Evolutionary conservation across 2,113 vertebrate genomes (phyloP), one percentile per base, ranked within the genome.

Genomic region (Cathartes aura): DNA sequence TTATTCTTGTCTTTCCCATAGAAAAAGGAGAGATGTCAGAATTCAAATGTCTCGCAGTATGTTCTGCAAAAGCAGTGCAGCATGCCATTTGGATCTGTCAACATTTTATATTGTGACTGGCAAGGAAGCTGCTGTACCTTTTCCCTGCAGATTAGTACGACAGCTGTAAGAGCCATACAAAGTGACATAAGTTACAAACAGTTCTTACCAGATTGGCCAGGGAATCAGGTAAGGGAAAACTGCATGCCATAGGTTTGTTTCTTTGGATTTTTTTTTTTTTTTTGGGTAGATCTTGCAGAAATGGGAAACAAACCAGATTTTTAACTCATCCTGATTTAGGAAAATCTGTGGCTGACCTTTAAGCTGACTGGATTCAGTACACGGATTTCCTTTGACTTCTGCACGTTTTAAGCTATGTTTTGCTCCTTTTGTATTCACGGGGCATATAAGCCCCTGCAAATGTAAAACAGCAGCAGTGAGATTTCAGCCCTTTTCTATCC

Each of bases 361-460:
- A 72, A 94, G 68, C 87, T 47, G 59, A 3, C 40, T 18, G 59
- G 56, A 10, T 63, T 75, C 81, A 8, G 58, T 0, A 0, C 75
- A 21, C 0, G 7, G 71, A 90, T 96, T 96, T 91, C 71, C 78
- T 78, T 43, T 52, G 93, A 38, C 68, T 95, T 70, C 7, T 42
- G 76, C 62, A 48, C 53, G 6, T 45, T 85, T 62, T 52, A 60
- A 56, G 82, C 80, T 60, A 4, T 4, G 26, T 34, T 81, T 79
- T 71, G 47, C 72, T 94, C 74, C 81, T 93, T 82, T 79, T 45
- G 45, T 40, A 12, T 66, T 53, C 29, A 0, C 0, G 10, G 60
- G 81, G 64, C 89, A 64, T 92, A 29, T 93, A 75, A 94, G 18
- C 84, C 48, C 74, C 92, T 90, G 87, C 48, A 86, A 91, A 83